Evolutionary conservation across 2,888 invertebrate species (phyloP).

Genomic region (Eumacrocentrus americanus): DNA sequence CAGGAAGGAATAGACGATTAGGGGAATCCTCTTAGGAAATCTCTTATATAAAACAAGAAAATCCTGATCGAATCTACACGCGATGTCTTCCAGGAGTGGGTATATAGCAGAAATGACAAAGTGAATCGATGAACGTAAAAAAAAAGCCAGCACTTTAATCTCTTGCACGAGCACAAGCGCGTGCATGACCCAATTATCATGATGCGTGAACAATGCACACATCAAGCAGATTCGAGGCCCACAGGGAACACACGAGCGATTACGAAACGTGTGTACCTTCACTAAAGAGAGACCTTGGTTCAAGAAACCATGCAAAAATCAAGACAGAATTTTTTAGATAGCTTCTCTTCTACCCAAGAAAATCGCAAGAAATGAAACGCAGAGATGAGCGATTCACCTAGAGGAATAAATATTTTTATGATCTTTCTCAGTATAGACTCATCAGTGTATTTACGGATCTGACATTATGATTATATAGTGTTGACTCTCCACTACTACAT

Average conservation of each 20-base stretch:
- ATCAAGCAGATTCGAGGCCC: conserved; percentile 12
- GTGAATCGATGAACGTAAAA: conserved; percentile 6
- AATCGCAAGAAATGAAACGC: neutral
- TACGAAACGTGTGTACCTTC: conserved; percentile 17
- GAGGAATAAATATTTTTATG: neutral
- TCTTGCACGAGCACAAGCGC: conserved; percentile 6
- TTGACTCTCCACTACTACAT: conserved; percentile 4
- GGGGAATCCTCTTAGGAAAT: too few relatives aligned
- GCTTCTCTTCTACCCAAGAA: too few relatives aligned
- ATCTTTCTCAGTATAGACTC: neutral
- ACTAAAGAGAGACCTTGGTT: conserved; percentile 6
- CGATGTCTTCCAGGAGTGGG: neutral
- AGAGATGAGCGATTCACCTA: conserved; percentile 15
- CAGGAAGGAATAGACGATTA: too few relatives aligned
- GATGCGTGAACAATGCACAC: conserved; percentile 22
- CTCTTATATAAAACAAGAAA: too few relatives aligned
- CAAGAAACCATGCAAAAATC: conserved; percentile 13
- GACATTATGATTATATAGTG: conserved; percentile 10
- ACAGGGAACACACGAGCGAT: neutral
- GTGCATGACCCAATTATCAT: conserved; percentile 24
- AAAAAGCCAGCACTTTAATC: conserved; percentile 12
- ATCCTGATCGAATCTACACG: neutral
- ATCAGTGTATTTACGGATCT: conserved; percentile 6
- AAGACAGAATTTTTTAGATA: conserved; percentile 5
- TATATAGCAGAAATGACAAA: conserved; percentile 2